phyloP scores from a whole-genome alignment of 2,888 invertebrate genomes.

The Philhelius pedissequus region DNA sequence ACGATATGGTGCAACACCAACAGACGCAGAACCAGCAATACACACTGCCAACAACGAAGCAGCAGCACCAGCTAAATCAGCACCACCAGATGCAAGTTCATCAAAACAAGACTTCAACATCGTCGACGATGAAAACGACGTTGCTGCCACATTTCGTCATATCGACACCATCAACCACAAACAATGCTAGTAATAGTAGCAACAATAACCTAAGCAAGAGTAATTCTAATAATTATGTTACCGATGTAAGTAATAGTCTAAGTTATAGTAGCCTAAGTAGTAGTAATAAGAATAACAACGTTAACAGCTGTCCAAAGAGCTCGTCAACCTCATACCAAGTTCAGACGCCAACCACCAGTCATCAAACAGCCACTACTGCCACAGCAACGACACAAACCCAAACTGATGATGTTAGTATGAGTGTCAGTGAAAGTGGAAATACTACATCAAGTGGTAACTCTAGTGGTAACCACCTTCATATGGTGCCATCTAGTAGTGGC shows the following conservation, averaged over 20 bases:
- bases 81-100: slow-evolving; percentile 39
- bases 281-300: slow-evolving; percentile 69
- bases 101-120: slow-evolving; percentile 42
- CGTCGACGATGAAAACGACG: slow-evolving; percentile 53
- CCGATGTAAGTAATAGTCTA: slow-evolving; percentile 61
- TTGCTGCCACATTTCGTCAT: slow-evolving; percentile 70
- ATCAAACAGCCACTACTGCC: slow-evolving; percentile 67
- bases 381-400: slow-evolving; percentile 77
- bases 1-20: slow-evolving; percentile 42
- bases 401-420: slow-evolving; percentile 73
- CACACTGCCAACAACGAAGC: slow-evolving; percentile 69
- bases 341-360: slow-evolving; percentile 68
- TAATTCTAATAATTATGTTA: slow-evolving; percentile 59
- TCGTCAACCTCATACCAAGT: slow-evolving; percentile 58
- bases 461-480: slow-evolving; percentile 29
- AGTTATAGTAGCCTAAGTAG: slow-evolving; percentile 61
- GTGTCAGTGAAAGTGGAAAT: not conserved
- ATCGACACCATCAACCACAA: slow-evolving; percentile 69
- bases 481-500: slow-evolving; percentile 46
- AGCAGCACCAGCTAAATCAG: slow-evolving; percentile 56
- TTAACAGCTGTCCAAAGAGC: slow-evolving; percentile 67
- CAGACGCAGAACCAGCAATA: slow-evolving; percentile 72
- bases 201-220: slow-evolving; percentile 68
- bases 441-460: not conserved
- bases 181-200: slow-evolving; percentile 63